These are phyloP conservation scores for Drosophila multiciliata DNA, from an alignment of 2,888 invertebrate genomes.

Conservation along the genomic window DNA sequence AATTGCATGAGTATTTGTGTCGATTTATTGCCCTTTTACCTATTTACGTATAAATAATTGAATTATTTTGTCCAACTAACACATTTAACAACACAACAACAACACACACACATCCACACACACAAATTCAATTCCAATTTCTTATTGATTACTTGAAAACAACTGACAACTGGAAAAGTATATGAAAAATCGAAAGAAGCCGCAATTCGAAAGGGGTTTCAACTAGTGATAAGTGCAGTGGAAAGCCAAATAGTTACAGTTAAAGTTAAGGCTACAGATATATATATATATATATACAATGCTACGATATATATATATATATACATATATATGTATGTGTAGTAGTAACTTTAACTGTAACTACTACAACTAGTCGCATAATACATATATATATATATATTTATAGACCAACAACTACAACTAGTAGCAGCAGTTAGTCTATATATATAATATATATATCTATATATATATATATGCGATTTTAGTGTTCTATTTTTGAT, in stretches of 20 bases:
- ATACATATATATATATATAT: not conserved
- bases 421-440: not conserved
- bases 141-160: slow-evolving; percentile 68
- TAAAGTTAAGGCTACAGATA: not conserved
- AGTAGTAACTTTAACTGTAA: too few species aligned
- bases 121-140: slow-evolving; percentile 56
- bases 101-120: slow-evolving; percentile 6
- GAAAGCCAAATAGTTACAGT: slow-evolving; percentile 15
- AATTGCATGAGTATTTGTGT: slow-evolving; percentile 18
- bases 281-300: not conserved
- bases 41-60: slow-evolving; percentile 60
- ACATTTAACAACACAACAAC: slow-evolving; percentile 27
- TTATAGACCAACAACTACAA: not conserved
- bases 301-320: not conserved
- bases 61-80: slow-evolving; percentile 58
- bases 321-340: not conserved
- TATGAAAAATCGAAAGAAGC: slow-evolving; percentile 50
- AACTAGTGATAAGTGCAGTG: slow-evolving; percentile 28
- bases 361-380: too few species aligned
- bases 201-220: slow-evolving; percentile 39
- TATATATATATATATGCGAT: slow-evolving; percentile 1
- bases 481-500: not conserved
- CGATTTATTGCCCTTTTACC: slow-evolving; percentile 40
- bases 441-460: not conserved
- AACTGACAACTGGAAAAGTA: slow-evolving; percentile 42